Evolutionary conservation across 30 jellyfish, hydroid and myxozoan genomes (phyloP), one percentile per base, ranked within the genome.

Genomic region (Hydractinia echinata): DNA sequence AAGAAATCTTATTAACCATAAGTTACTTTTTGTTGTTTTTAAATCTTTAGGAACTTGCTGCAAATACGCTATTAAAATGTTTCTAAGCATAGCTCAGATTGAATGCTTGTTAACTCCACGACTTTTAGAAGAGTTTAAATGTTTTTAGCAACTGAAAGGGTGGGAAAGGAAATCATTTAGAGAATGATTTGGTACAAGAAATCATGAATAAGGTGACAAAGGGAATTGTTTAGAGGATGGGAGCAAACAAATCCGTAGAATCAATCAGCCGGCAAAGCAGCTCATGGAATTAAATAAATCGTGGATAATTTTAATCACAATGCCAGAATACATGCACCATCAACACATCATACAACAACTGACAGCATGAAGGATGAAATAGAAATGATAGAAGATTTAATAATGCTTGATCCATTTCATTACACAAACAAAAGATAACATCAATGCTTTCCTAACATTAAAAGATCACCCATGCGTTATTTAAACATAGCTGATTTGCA

Each of bases 91-190:
- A 9, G 68, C n/a, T 9, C 68, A 56, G n/a, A 56, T 56, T 10
- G 68, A 56, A n/a, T 56, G 68, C n/a, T 56, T 56, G 68, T n/a
- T 56, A 56, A 56, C 68, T 9, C 68, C 68, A 10, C n/a, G 68
- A 9, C n/a, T 56, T 56, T 56, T n/a, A 9, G 68, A 56, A 56
- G 68, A 56, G 68, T 56, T 56, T 56, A 9, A 56, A 56, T 56
- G 68, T 56, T n/a, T 56, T 56, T 56, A n/a, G 10, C 68, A 56
- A 56, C n/a, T 56, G 68, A 56, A 56, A n/a, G 68, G 68, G 68
- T 56, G 68, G 68, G 13, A 56, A 56, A 56, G 68, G 68, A 56
- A 56, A 56, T n/a, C 10, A 56, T 56, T 9, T 56, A n/a, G 13
- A 10, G n/a, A n/a, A 56, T 56, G 68, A 56, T 56, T 56, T 56